These are phyloP conservation scores for Rhopalosiphum nymphaeae DNA, from an alignment of 2,888 invertebrate species.

Conservation along the genomic window DNA sequence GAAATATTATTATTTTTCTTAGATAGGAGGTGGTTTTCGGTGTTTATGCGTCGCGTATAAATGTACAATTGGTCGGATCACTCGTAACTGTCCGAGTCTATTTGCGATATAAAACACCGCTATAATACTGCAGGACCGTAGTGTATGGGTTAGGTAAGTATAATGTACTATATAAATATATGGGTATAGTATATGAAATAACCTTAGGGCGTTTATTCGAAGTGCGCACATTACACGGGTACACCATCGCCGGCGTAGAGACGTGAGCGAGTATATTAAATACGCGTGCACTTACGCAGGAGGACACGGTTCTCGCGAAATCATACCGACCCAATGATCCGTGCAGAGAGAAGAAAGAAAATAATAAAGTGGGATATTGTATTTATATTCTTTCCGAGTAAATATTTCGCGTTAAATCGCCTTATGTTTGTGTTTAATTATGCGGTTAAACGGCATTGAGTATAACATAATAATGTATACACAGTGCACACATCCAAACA, in stretches of 20 bases:
- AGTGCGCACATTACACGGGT: not conserved
- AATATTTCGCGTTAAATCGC: not conserved
- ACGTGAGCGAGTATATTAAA: not conserved
- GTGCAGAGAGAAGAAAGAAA: not conserved
- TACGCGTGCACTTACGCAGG: not conserved
- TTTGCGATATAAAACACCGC: not conserved
- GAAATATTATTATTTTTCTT: not conserved
- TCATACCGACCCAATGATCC: not conserved
- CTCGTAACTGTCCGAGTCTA: not conserved
- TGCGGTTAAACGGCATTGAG: constrained; percentile 20
- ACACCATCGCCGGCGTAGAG: not conserved
- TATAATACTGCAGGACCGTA: not conserved
- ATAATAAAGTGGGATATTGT: not conserved
- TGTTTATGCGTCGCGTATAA: not conserved
- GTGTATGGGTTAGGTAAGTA: not conserved
- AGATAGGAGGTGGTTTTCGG: not conserved
- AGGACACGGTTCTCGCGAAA: not conserved
- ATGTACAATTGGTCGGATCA: not conserved
- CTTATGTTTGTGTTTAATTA: not conserved
- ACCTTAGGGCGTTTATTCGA: not conserved
- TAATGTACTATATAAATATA: not conserved
- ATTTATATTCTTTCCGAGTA: too few species aligned
- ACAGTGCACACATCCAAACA: not conserved
- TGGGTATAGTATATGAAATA: not conserved
- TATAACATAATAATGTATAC: not conserved